A percentile compares a stretch with the other conserved stretches of the same genome.
Conservation (phyloP, 2,113 vertebrate genomes). For the Embiotoca jacksoni region DNA sequence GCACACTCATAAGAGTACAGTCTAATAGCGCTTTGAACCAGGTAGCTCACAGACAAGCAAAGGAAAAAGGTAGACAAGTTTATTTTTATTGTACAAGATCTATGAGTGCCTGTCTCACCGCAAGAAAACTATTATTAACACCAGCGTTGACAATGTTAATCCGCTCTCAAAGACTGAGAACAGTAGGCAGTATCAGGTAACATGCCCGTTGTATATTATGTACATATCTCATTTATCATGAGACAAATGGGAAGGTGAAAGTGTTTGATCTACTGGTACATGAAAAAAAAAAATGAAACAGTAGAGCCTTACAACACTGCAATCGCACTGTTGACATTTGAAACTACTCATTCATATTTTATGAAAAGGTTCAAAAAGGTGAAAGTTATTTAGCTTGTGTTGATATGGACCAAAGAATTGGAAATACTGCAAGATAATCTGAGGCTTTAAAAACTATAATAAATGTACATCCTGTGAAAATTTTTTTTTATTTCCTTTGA, state of each 20-base stretch:
- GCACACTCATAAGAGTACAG: neutral
- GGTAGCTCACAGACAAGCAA: neutral
- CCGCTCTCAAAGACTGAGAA: slow-evolving; percentile 8
- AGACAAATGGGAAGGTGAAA: neutral
- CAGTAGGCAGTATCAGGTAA: slow-evolving; percentile 17
- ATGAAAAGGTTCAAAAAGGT: no score
- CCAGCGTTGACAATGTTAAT: slow-evolving; percentile 41
- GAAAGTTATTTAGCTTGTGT: no score
- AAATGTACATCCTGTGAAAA: no score
- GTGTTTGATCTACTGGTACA: neutral
- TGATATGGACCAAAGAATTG: no score
- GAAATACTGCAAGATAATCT: no score
- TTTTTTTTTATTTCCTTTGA: no score
- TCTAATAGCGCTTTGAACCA: neutral
- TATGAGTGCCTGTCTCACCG: slow-evolving; percentile 26
- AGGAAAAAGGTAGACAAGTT: slow-evolving; percentile 13
- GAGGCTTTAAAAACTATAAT: no score
- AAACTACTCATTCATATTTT: no score
- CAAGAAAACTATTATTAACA: slow-evolving; percentile 49
- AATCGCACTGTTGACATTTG: neutral
- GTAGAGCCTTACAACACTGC: neutral
- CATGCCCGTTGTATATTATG: slow-evolving; percentile 9
- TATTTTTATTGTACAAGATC: slow-evolving; percentile 6
- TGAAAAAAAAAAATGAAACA: neutral
- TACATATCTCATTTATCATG: slow-evolving; percentile 29